These are phyloP conservation scores for Avahi laniger DNA, from an alignment of 2,797 vertebrate species.

Conservation along the genomic window DNA sequence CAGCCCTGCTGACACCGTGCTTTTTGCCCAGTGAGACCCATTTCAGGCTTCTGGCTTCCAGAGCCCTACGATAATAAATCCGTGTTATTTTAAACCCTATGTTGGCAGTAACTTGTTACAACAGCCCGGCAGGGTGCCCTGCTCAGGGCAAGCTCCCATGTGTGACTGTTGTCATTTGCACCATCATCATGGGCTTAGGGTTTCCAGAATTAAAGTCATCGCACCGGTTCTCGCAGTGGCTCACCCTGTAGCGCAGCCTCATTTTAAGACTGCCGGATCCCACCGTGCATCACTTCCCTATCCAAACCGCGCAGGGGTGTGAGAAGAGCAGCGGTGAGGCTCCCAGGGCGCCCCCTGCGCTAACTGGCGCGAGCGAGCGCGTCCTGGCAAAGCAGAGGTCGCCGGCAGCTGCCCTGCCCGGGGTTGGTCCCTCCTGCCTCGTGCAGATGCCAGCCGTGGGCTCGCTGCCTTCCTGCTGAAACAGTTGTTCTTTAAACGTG, in stretches of 20 bases:
- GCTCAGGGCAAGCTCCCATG: neutral
- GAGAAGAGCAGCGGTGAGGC: neutral
- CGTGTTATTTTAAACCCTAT: neutral
- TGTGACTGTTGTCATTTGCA: neutral
- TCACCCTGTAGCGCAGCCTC: neutral
- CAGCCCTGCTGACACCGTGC: neutral
- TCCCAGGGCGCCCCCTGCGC: rapidly evolving
- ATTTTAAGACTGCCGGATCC: neutral
- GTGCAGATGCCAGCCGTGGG: neutral
- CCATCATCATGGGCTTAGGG: neutral
- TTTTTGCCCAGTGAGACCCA: neutral
- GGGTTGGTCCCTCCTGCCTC: neutral
- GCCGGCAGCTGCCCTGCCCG: too few relatives aligned
- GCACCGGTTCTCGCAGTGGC: too few relatives aligned
- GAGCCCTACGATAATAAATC: neutral
- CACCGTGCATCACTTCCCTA: neutral
- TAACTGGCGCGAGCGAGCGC: neutral
- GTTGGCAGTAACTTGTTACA: neutral
- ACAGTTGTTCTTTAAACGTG: neutral
- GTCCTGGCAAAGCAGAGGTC: too few relatives aligned
- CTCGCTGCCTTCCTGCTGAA: neutral
- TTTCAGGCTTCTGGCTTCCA: neutral
- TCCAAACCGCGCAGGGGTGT: neutral
- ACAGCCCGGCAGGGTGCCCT: neutral
- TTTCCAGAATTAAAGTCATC: neutral